Evolutionary conservation across 2,888 invertebrate species (phyloP).

Genomic region (Coecobrya sp.): DNA sequence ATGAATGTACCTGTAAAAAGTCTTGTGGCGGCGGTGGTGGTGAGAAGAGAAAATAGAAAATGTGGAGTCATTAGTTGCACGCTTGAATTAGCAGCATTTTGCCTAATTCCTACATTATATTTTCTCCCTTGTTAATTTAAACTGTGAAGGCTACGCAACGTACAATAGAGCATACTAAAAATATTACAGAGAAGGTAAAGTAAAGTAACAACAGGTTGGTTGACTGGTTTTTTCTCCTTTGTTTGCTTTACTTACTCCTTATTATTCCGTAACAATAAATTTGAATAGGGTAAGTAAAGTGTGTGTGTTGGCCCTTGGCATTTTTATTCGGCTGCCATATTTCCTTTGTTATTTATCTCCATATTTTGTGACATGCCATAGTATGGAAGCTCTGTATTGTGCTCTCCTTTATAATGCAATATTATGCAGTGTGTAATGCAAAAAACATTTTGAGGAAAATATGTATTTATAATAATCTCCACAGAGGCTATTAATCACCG

Average conservation of each 20-base stretch:
- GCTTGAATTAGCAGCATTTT: not conserved
- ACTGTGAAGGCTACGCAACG: not conserved
- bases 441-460: not conserved
- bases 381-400: not conserved
- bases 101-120: slow-evolving; percentile 56
- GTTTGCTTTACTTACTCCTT: not conserved
- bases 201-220: slow-evolving; percentile 47
- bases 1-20: not conserved
- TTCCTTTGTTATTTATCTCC: slow-evolving; percentile 23
- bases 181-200: not conserved
- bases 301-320: not conserved
- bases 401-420: not conserved
- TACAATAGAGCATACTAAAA: not conserved
- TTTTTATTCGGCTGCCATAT: not conserved
- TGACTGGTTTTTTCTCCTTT: not conserved
- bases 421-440: slow-evolving; percentile 13
- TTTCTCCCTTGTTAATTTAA: slow-evolving; percentile 53
- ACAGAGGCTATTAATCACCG: slow-evolving; percentile 59
- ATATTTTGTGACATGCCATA: slow-evolving; percentile 15
- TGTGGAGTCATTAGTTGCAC: slow-evolving; percentile 25
- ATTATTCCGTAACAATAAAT: not conserved
- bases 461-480: slow-evolving; percentile 45
- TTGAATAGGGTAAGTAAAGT: not conserved
- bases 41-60: slow-evolving; percentile 2
- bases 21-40: not conserved